phyloP scores from a whole-genome alignment of 2,113 vertebrate species.

The Chauna torquata region DNA sequence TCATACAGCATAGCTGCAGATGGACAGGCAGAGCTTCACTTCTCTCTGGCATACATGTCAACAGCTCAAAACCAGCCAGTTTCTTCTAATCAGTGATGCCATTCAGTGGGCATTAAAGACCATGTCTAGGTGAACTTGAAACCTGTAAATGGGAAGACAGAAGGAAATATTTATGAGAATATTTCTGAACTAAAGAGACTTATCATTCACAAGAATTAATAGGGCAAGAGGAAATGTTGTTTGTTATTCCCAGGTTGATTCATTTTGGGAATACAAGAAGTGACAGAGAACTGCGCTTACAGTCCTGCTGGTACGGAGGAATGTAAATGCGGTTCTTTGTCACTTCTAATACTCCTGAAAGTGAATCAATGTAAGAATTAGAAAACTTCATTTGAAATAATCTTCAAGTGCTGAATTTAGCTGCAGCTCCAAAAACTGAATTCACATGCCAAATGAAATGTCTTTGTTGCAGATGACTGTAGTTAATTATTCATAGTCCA shows the following conservation, averaged over 20 bases:
- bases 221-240: neutral
- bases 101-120: neutral
- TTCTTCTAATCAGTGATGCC: neutral
- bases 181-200: neutral
- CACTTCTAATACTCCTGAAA: neutral
- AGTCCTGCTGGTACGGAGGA: neutral
- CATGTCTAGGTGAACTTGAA: neutral
- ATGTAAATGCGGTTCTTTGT: neutral
- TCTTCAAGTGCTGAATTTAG: neutral
- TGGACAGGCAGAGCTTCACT: neutral
- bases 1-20: neutral
- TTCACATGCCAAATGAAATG: neutral
- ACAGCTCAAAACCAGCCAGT: neutral
- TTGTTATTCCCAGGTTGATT: neutral
- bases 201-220: neutral
- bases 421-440: neutral
- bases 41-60: neutral
- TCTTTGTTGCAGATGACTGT: neutral
- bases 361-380: neutral
- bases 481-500: constrained; percentile 2
- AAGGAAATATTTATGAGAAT: neutral
- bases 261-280: neutral
- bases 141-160: neutral
- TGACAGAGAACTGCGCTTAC: neutral
- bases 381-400: neutral